Evolutionary conservation across 2,888 invertebrate species (phyloP).

Genomic region (Orchestes rusci): DNA sequence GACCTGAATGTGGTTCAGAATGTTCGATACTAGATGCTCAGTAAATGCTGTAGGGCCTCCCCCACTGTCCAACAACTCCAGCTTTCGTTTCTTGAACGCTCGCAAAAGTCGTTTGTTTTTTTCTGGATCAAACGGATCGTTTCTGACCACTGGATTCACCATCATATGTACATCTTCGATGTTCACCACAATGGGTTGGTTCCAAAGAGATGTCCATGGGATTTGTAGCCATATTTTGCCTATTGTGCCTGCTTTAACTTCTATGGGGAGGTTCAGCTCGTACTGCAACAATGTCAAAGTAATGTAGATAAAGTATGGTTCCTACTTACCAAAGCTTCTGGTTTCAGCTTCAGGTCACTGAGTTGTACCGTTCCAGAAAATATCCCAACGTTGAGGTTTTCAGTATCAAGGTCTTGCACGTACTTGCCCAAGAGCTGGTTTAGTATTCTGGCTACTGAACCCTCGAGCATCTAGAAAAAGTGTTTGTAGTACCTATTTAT

Average conservation of each 20-base stretch:
- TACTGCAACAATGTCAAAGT: conserved; percentile 48
- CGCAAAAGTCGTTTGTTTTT: conserved; percentile 63
- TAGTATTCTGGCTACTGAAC: conserved; percentile 69
- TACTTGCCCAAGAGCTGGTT: conserved; percentile 77
- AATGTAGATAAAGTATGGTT: neutral
- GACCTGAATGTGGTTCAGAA: conserved; percentile 74
- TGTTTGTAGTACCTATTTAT: too few species aligned
- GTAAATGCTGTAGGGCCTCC: conserved; percentile 59
- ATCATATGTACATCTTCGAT: conserved; percentile 72
- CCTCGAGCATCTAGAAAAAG: conserved; percentile 63
- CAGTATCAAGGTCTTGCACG: conserved; percentile 73
- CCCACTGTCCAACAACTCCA: conserved; percentile 58
- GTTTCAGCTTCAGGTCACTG: conserved; percentile 67
- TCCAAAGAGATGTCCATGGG: conserved; percentile 72
- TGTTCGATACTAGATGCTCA: conserved; percentile 65
- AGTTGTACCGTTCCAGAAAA: conserved; percentile 75
- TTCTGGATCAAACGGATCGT: conserved; percentile 61
- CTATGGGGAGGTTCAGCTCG: conserved; percentile 71
- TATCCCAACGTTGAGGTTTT: conserved; percentile 76
- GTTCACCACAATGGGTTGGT: conserved; percentile 63
- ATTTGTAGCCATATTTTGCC: conserved; percentile 68
- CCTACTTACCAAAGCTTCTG: conserved; percentile 66
- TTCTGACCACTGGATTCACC: conserved; percentile 56
- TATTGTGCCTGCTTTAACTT: conserved; percentile 73
- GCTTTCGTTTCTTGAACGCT: conserved; percentile 63